Evolutionary conservation across 1,140 invertebrate species (phyloP).

Genomic region (Heliothis virescens): DNA sequence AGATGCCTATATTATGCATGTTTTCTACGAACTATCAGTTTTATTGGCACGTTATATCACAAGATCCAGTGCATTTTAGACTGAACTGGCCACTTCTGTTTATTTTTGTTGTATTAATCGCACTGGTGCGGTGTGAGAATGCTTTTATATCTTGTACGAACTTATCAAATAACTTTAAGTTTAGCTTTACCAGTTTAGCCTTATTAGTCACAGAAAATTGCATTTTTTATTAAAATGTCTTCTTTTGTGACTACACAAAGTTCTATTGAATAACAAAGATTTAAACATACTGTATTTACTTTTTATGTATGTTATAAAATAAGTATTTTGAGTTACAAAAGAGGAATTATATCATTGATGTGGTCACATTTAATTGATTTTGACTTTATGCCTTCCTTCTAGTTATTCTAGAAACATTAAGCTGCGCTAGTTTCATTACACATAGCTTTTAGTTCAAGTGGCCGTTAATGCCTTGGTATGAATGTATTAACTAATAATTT

Average conservation of each 20-base stretch:
- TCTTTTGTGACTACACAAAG: conserved; percentile 39
- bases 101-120: conserved; percentile 30
- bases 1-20: background rate
- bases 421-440: conserved; percentile 50
- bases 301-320: conserved; percentile 25
- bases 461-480: conserved; percentile 57
- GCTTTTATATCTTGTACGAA: conserved; percentile 38
- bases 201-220: conserved; percentile 20
- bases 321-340: conserved; percentile 50
- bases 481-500: conserved; percentile 64
- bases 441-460: conserved; percentile 62
- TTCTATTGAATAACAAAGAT: background rate
- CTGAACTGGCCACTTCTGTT: conserved; percentile 31
- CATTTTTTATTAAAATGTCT: conserved; percentile 8
- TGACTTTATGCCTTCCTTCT: conserved; percentile 45
- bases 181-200: conserved; percentile 42
- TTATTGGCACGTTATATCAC: conserved; percentile 7
- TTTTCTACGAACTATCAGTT: conserved; percentile 31
- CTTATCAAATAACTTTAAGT: conserved; percentile 45
- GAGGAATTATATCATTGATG: conserved; percentile 22
- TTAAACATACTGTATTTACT: conserved; percentile 19
- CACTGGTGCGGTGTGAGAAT: conserved; percentile 28
- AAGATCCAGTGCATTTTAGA: background rate
- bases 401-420: conserved; percentile 58
- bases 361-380: conserved; percentile 41